phyloP scores from a whole-genome alignment of 2,888 invertebrate genomes.

The Pomacea canaliculata region DNA sequence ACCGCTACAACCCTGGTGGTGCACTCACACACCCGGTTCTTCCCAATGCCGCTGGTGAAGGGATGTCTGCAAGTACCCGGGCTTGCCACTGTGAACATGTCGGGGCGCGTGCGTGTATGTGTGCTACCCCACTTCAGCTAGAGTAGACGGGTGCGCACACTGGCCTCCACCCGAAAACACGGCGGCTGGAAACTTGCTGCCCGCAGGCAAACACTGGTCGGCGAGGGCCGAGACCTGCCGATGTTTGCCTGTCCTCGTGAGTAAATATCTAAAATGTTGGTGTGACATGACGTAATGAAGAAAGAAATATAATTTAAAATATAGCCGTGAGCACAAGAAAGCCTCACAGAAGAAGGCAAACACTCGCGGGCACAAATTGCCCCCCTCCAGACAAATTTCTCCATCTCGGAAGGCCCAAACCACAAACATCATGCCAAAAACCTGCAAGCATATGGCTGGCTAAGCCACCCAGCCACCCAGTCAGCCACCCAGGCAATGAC shows the following conservation, averaged over 20 bases:
- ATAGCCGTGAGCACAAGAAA: not conserved
- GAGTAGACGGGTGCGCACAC: not conserved
- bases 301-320: constrained; percentile 14
- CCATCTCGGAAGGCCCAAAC: not conserved
- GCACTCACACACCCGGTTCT: too few relatives aligned
- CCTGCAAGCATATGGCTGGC: too few relatives aligned
- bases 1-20: too few relatives aligned
- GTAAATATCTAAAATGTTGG: constrained; percentile 13
- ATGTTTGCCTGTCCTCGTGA: constrained; percentile 3
- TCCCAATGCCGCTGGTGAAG: too few relatives aligned
- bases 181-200: not conserved
- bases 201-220: constrained; percentile 5
- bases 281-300: constrained; percentile 13
- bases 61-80: too few relatives aligned
- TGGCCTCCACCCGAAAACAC: not conserved
- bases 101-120: too few relatives aligned
- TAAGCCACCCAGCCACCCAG: not conserved
- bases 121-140: too few relatives aligned
- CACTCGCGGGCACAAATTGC: constrained; percentile 5
- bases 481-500: not conserved
- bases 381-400: not conserved
- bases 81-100: too few relatives aligned
- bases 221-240: not conserved
- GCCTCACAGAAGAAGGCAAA: not conserved
- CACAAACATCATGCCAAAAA: not conserved